Conservation (phyloP, 2,888 invertebrate species). For the Nomada lathburiana region DNA sequence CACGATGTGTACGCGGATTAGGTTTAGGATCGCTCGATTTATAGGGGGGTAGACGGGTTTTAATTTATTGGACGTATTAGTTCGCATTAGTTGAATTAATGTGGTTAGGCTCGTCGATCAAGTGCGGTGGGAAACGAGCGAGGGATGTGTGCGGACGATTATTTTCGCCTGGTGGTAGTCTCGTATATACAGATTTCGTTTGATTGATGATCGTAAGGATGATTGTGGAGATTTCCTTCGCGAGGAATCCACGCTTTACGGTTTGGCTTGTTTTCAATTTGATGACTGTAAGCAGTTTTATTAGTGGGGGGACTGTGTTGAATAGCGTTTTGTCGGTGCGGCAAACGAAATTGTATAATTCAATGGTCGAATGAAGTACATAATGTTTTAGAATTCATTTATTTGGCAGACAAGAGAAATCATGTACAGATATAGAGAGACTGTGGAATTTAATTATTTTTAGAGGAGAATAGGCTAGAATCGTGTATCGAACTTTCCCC, state of each 20-base stretch:
- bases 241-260: too few relatives aligned
- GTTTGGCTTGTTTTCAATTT: too few relatives aligned
- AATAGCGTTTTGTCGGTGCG: too few relatives aligned
- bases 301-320: too few relatives aligned
- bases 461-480: slow-evolving; percentile 20
- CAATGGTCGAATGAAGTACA: too few relatives aligned
- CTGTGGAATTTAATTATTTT: slow-evolving; percentile 29
- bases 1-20: not conserved
- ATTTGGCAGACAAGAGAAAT: not conserved
- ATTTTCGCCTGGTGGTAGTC: not conserved
- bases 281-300: too few relatives aligned
- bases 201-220: not conserved
- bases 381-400: not conserved
- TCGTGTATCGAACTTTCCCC: slow-evolving; percentile 33
- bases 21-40: not conserved
- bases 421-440: not conserved
- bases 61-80: slow-evolving; percentile 6
- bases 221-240: not conserved
- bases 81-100: slow-evolving; percentile 29
- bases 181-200: not conserved
- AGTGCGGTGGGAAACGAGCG: slow-evolving; percentile 12
- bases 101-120: not conserved
- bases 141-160: not conserved
- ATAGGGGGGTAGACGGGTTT: not conserved
- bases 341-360: too few relatives aligned